Base-by-base conservation (phyloP, 2,888 invertebrate species). In the Scrobipalpa costella region DNA sequence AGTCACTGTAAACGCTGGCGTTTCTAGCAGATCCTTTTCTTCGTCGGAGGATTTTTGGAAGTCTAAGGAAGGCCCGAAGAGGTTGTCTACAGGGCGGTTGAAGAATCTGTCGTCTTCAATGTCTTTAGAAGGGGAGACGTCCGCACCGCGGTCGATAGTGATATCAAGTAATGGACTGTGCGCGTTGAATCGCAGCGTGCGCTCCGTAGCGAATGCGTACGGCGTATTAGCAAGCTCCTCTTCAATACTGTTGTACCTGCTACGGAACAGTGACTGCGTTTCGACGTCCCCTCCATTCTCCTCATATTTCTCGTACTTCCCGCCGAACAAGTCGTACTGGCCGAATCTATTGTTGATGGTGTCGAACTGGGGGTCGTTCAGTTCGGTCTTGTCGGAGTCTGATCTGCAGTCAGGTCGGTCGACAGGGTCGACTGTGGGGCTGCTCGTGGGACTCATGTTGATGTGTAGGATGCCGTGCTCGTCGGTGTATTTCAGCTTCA, bases 161-260 rank as follows among this genome's bases (percentile, higher is more conserved):
- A 90, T 87, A 61, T 90, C 89, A 57, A 90, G 66, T 13, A 83
- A 55, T 0, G 75, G 68, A 15, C 40, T 52, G 36, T 50, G 40
- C 50, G 61, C 33, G 73, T 78, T 77, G 0, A 80, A 68, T 7
- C 81, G 76, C 0, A 81, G 69, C 17, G 85, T 76, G 44, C 87
- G 84, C 2, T 86, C 84, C 0, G 85, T 83, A 0, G 88, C 85
- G 80, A 92, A 92, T 64, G 92, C 92, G 75, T 92, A 92, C 21
- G 92, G 92, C 61, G 92, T 92, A 68, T 92, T 92, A 0, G 92
- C 91, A 0, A 92, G 73, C 36, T 92, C 92, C 64, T 91, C 89
- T 67, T 92, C 92, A 0, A 92, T 83, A 66, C 91, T 92, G 69
- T 92, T 92, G 85, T 91, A 90, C 3, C 92, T 82, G 66, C 89